A percentile compares a stretch with the other conserved stretches of the same genome.
phyloP scores from a whole-genome alignment of 2,888 invertebrate genomes.

The Hydrotaea cyrtoneurina region DNA sequence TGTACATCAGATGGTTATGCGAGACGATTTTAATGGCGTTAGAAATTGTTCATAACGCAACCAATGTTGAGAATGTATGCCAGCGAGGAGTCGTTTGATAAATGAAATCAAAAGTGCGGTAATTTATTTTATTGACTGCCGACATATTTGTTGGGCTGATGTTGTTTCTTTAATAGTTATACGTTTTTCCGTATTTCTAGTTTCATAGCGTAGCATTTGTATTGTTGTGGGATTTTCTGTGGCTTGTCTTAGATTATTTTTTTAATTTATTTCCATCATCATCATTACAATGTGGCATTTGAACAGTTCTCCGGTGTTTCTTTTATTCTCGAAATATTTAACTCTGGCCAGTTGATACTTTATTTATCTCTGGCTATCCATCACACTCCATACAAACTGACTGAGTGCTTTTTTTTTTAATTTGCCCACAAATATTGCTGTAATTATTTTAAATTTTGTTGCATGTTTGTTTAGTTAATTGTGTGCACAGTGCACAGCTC shows the following conservation, averaged over 20 bases:
- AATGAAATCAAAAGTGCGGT: constrained; percentile 63
- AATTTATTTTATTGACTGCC: constrained; percentile 58
- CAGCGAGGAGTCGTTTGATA: background rate
- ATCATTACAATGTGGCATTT: constrained; percentile 17
- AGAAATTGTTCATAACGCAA: constrained; percentile 25
- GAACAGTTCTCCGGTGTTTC: background rate
- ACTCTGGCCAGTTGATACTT: background rate
- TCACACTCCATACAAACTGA: too few species aligned
- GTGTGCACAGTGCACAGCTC: constrained; percentile 17
- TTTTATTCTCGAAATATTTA: background rate
- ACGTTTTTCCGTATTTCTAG: too few species aligned
- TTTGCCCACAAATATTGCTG: constrained; percentile 22
- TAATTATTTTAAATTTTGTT: constrained; percentile 55
- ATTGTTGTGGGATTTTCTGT: background rate
- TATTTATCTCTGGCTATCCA: background rate
- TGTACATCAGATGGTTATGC: background rate
- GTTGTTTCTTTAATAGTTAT: background rate
- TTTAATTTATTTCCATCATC: constrained; percentile 9
- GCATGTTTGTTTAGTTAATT: constrained; percentile 60
- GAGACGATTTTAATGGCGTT: constrained; percentile 25
- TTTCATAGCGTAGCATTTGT: background rate
- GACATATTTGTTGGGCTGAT: constrained; percentile 13
- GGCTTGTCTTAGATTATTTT: background rate
- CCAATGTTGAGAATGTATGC: constrained; percentile 24
- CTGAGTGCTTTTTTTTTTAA: background rate